Base-by-base conservation (phyloP, 2,888 invertebrate genomes). In the Epinotia brunnichana region DNA sequence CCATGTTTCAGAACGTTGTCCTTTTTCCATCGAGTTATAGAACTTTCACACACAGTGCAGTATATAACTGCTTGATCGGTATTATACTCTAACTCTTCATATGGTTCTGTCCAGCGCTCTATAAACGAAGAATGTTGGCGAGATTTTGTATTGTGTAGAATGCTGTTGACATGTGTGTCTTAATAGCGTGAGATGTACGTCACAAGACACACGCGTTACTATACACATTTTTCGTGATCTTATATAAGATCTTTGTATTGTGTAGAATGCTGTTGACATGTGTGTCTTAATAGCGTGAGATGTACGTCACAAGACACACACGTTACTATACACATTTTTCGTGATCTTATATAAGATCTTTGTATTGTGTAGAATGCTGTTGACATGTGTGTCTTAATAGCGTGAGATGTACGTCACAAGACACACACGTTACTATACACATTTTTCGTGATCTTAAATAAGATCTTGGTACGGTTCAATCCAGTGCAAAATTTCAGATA, bases 101-200 rank as follows among this genome's bases (percentile, higher is more conserved):
- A 51, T 2, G 51, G 51, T 63, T 51, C 63, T 48, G 51, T 63
- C 63, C 63, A 63, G 29, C 62, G n/a, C 63, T 63, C 51, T 10
- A 63, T 63, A 63, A 63, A 63, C 3, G 53, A 35, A 11, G 63
- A 63, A 1, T n/a, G 9, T 53, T 53, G 53, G 5, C 13, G 35
- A 29, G 63, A 63, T 63, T 63, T 63, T 11, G 35, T 35, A 11
- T 59, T 9, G 35, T 59, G 57, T 7, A 59, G 7, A 59, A 59
- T n/a, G n/a, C n/a, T n/a, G n/a, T n/a, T n/a, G n/a, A n/a, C n/a
- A 62, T n/a, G 62, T 48, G 62, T 48, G 62, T 62, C 21, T 62
- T 51, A 62, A 24, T 44, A 29, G 48, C n/a, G 48, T 48, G 7
- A 62, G 48, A 10, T 62, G 9, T 48, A 24, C 29, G 24, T 15